Conservation (phyloP, 2,797 vertebrate genomes). For the Mormyrus hasselquistii region DNA sequence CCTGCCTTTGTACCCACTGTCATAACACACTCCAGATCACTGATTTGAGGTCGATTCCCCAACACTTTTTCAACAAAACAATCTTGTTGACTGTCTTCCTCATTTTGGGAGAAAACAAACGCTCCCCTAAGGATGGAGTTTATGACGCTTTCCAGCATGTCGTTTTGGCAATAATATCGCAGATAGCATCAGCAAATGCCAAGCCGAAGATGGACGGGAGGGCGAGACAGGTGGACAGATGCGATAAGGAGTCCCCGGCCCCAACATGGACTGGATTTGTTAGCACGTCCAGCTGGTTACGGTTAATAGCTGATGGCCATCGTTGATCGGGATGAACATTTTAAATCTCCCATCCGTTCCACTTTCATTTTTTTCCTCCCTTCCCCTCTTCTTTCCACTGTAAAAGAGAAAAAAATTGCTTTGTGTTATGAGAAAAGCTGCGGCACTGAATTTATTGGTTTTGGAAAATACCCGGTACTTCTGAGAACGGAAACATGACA, state of each 20-base stretch:
- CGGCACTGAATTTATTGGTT: not conserved
- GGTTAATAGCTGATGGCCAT: constrained; percentile 50
- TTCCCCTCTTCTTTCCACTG: not conserved
- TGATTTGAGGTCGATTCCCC: not conserved
- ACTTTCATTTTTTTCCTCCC: not conserved
- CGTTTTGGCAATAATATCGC: constrained; percentile 14
- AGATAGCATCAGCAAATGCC: constrained; percentile 18
- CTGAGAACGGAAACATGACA: not conserved
- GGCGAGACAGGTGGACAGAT: constrained; percentile 47
- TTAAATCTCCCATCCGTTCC: not conserved
- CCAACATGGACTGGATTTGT: constrained; percentile 26
- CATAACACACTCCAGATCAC: constrained; percentile 1
- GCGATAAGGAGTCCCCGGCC: constrained; percentile 40
- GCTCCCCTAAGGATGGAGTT: not conserved
- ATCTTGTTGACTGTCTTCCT: not conserved
- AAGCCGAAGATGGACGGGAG: constrained; percentile 32
- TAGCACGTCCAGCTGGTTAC: constrained; percentile 40
- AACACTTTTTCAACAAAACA: constrained; percentile 9
- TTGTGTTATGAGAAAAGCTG: not conserved
- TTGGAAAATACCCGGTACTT: constrained; percentile 4
- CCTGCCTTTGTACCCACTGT: not conserved
- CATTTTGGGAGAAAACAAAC: constrained; percentile 38
- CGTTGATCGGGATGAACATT: constrained; percentile 20
- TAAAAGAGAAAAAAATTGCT: not conserved
- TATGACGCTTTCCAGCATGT: constrained; percentile 15